Base-by-base conservation (phyloP, 2,888 invertebrate genomes). In the Cryptocephalus primarius region DNA sequence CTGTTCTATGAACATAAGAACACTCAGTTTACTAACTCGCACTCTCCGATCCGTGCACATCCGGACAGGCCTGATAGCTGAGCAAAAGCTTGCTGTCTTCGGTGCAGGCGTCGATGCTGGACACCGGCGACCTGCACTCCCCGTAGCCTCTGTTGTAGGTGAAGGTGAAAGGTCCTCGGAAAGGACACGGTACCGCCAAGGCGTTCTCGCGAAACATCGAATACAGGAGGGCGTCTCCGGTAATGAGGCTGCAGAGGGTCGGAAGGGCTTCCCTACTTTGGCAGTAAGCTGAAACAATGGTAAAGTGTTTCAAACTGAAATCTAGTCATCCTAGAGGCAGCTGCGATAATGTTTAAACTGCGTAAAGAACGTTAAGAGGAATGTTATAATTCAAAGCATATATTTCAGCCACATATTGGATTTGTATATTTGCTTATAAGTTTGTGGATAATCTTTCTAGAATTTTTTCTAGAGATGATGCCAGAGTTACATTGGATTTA, bases 61-160 rank as follows among this genome's bases (percentile, higher is more conserved):
- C 92, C 11, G 90, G 90, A 67, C 95, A 95, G 8, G 92, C 92
- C 68, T 93, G 92, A 71, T 92, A 94, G 70, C 87, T 87, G 64
- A 95, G 83, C 55, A 93, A 78, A 45, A 94, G 76, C 55, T 88
- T 78, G 54, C 90, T 91, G 63, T 92, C 88, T 68, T 94, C 92
- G 1, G 93, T 93, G 71, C 94, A 95, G 62, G 89, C 88, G 70
- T 93, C 93, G 59, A 94, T 88, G 57, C 89, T 89, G 42, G 93
- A 93, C 44, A 86, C 84, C 0, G 94, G 94, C 60, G 82, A 83
- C 55, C 82, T 82, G 71, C 94, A 94, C 65, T 90, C 89, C 13
- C 91, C 91, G 62, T 90, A 86, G 3, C 90, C 92, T 49, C 90
- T 79, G 70, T 89, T 91, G 70, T 95, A 95, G 45, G 91, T 88